Conservation (phyloP, 2,888 invertebrate genomes). For the Rhaphigaster nebulosa region DNA sequence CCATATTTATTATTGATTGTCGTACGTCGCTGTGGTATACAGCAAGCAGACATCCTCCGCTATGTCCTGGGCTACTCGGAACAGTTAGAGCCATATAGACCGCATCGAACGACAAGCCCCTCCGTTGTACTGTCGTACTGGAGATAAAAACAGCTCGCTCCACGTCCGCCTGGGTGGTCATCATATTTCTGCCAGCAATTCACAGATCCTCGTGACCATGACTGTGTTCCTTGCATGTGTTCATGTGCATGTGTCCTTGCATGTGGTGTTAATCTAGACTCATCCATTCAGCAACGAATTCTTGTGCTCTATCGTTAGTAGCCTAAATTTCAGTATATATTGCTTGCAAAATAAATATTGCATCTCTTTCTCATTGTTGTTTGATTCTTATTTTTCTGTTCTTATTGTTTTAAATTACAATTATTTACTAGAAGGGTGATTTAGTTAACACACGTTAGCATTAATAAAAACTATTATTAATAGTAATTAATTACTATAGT, state of each 20-base stretch:
- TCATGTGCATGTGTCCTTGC: background rate
- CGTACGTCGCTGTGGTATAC: background rate
- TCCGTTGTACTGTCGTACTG: background rate
- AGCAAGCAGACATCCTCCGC: background rate
- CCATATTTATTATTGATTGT: conserved; percentile 1
- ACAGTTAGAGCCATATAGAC: background rate
- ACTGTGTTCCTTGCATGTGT: background rate
- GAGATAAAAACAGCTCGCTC: conserved; percentile 35
- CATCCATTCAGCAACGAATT: background rate
- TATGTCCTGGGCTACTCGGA: background rate
- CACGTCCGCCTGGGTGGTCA: conserved; percentile 29
- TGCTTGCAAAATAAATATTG: background rate
- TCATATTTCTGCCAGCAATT: conserved; percentile 31
- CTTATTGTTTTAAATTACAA: too few species aligned
- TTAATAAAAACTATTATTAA: too few species aligned
- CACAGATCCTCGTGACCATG: background rate
- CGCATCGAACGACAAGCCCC: background rate
- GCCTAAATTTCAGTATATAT: background rate
- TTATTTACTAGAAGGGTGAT: too few species aligned
- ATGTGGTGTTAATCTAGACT: background rate
- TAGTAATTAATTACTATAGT: too few species aligned
- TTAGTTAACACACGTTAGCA: too few species aligned
- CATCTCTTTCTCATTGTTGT: too few species aligned
- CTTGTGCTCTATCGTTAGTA: background rate
- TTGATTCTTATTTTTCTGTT: too few species aligned